phyloP scores from a whole-genome alignment of 2,797 vertebrate species.

The Linurgus olivaceus region DNA sequence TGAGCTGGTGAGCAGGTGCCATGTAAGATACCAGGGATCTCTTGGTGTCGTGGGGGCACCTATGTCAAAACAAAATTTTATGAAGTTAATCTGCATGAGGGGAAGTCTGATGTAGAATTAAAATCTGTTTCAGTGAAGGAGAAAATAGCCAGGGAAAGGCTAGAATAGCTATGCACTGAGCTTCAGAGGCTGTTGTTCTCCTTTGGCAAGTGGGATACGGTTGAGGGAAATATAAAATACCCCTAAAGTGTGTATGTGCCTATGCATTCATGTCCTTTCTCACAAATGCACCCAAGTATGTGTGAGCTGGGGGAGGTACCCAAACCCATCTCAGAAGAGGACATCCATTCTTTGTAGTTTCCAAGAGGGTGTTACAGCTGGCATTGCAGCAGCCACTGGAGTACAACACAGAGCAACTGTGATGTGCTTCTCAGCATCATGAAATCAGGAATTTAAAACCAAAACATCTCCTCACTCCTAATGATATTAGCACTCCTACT shows the following conservation, averaged over 20 bases:
- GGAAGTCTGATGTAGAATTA: neutral
- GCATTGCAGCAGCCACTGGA: neutral
- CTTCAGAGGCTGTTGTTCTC: neutral
- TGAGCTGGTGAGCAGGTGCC: neutral
- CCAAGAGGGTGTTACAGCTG: neutral
- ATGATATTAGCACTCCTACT: neutral
- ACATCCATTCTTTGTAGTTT: neutral
- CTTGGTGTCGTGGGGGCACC: neutral
- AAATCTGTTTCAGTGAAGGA: neutral
- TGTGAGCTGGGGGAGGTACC: neutral
- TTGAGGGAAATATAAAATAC: neutral
- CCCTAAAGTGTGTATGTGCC: neutral
- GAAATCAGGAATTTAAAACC: neutral
- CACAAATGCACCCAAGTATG: rapidly evolving
- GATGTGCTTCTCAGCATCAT: neutral
- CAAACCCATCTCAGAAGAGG: neutral
- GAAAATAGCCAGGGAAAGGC: neutral
- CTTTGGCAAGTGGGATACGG: neutral
- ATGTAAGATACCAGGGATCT: neutral
- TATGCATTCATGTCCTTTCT: neutral
- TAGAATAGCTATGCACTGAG: neutral
- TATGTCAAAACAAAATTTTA: neutral
- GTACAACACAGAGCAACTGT: neutral
- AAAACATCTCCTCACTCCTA: neutral
- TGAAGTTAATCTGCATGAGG: neutral